These are phyloP conservation scores for Siderastrea radians DNA, from an alignment of 92 coral and sea anemone genomes.

Conservation along the genomic window DNA sequence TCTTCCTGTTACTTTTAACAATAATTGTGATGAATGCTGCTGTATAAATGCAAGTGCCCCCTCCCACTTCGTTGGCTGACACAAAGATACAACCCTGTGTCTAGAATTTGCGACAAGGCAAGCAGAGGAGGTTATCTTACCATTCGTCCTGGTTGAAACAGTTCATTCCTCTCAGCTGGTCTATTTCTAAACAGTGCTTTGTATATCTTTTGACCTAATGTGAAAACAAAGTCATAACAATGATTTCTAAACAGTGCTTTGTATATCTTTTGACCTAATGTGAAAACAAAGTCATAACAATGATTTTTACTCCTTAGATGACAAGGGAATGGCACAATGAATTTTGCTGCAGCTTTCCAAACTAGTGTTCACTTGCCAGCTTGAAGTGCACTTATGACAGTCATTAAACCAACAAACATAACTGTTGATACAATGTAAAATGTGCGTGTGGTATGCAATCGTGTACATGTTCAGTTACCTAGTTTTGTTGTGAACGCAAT, in stretches of 20 bases:
- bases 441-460: too few relatives aligned
- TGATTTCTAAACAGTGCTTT: neutral
- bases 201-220: constrained; percentile 91
- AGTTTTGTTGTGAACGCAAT: constrained; percentile 88
- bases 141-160: constrained; percentile 98
- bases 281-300: neutral
- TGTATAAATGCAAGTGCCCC: too few relatives aligned
- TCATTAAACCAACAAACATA: too few relatives aligned
- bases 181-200: constrained; percentile 85
- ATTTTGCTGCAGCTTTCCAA: too few relatives aligned
- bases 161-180: constrained; percentile 94
- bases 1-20: too few relatives aligned
- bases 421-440: too few relatives aligned
- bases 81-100: too few relatives aligned
- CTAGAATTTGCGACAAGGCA: neutral
- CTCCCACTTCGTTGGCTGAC: too few relatives aligned
- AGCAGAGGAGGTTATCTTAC: constrained; percentile 41
- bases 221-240: neutral
- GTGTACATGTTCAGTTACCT: constrained; percentile 58
- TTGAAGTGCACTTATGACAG: too few relatives aligned
- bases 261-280: neutral
- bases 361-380: too few relatives aligned
- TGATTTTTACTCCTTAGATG: neutral
- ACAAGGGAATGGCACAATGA: neutral
- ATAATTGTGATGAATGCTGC: too few relatives aligned